Evolutionary conservation across 1,140 invertebrate species (phyloP).

Genomic region (Apis mellifera): DNA sequence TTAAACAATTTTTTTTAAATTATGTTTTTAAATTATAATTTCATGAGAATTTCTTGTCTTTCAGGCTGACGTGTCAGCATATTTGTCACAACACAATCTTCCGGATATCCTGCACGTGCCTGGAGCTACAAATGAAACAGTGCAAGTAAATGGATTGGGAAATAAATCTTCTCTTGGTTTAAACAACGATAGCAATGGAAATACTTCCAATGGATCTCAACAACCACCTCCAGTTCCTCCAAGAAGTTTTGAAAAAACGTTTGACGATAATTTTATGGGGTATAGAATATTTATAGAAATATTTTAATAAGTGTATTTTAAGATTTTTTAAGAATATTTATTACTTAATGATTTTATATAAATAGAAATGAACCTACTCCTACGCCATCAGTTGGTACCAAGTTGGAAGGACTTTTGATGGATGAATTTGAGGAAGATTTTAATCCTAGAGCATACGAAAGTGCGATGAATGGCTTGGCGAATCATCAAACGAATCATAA

Average conservation of each 20-base stretch:
- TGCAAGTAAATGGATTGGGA: slow-evolving; percentile 72
- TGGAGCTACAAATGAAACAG: slow-evolving; percentile 63
- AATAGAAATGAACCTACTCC: slow-evolving; percentile 70
- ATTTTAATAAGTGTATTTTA: not conserved
- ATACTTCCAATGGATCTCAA: slow-evolving; percentile 79
- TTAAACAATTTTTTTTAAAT: not conserved
- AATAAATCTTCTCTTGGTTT: slow-evolving; percentile 58
- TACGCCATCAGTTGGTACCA: slow-evolving; percentile 87
- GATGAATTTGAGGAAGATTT: slow-evolving; percentile 91
- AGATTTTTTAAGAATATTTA: not conserved
- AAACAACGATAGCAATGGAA: slow-evolving; percentile 77
- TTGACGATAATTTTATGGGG: slow-evolving; percentile 80
- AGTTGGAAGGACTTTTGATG: slow-evolving; percentile 90
- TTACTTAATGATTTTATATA: slow-evolving; percentile 32
- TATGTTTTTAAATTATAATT: not conserved
- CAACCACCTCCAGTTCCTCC: slow-evolving; percentile 86
- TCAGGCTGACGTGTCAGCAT: slow-evolving; percentile 80
- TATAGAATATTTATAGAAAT: slow-evolving; percentile 56
- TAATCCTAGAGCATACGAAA: slow-evolving; percentile 88
- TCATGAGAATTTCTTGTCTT: not conserved
- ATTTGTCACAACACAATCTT: slow-evolving; percentile 80
- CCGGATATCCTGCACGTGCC: slow-evolving; percentile 81
- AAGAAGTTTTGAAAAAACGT: slow-evolving; percentile 84
- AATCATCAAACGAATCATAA: slow-evolving; percentile 79
- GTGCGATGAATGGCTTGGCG: slow-evolving; percentile 77